Percentiles rank a stretch among this genome's conserved stretches.
These are phyloP conservation scores for Cyphomyrus discorhynchus DNA, from an alignment of 2,113 vertebrate genomes.

Conservation along the genomic window DNA sequence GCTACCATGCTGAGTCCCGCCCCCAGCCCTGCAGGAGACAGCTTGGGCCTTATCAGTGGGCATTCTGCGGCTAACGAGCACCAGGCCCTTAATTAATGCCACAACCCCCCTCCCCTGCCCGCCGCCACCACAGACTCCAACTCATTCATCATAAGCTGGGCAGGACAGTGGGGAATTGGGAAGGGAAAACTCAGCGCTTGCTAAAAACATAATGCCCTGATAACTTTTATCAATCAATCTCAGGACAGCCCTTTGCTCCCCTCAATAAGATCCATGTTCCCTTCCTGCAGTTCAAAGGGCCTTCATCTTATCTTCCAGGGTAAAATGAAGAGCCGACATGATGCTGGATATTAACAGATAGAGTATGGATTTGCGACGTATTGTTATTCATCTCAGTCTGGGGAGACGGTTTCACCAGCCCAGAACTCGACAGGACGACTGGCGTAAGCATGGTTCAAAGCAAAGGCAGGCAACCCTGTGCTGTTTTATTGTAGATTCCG, in stretches of 20 bases:
- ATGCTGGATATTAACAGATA: not conserved
- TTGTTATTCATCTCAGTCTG: constrained; percentile 15
- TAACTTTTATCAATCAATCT: constrained; percentile 30
- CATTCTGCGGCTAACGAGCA: constrained; percentile 22
- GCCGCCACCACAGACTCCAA: constrained; percentile 22
- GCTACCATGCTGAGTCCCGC: constrained; percentile 38
- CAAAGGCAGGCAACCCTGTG: not conserved
- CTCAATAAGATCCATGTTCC: constrained; percentile 9
- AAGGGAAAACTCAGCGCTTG: constrained; percentile 27
- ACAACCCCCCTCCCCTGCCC: constrained; percentile 34
- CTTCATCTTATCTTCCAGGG: not conserved
- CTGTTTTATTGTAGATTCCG: not conserved
- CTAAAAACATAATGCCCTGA: constrained; percentile 24
- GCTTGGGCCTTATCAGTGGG: constrained; percentile 36
- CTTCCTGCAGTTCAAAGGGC: constrained; percentile 26
- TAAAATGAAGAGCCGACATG: not conserved
- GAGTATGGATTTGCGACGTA: not conserved
- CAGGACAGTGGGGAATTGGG: constrained; percentile 28
- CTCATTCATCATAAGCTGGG: constrained; percentile 57
- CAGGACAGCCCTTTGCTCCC: constrained; percentile 14
- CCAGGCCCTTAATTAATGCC: constrained; percentile 62
- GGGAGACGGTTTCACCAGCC: not conserved
- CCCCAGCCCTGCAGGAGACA: constrained; percentile 24
- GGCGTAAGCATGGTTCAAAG: not conserved
- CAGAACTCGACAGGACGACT: not conserved